Evolutionary conservation across 1,140 invertebrate species (phyloP).

Genomic region (Palaemon carinicauda): DNA sequence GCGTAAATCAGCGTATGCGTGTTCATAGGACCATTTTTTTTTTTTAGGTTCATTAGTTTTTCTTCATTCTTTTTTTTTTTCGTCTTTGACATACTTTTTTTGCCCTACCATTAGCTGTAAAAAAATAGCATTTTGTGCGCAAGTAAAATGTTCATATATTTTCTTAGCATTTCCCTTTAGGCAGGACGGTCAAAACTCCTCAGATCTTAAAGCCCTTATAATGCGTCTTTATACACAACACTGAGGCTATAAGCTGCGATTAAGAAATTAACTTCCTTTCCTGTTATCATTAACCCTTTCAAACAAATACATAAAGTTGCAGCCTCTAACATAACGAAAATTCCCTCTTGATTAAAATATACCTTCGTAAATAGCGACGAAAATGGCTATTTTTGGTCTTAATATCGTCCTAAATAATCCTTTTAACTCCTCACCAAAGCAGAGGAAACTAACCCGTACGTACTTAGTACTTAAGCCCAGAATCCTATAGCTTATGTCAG

Average conservation of each 20-base stretch:
- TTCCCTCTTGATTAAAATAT: constrained; percentile 20
- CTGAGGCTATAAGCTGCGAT: not conserved
- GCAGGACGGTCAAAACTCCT: too few relatives aligned
- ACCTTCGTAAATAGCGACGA: not conserved
- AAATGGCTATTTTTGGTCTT: not conserved
- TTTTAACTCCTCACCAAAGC: not conserved
- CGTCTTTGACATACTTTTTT: too few relatives aligned
- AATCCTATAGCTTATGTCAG: not conserved
- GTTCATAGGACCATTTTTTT: too few relatives aligned
- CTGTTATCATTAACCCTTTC: not conserved
- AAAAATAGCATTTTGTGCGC: too few relatives aligned
- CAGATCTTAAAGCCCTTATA: not conserved
- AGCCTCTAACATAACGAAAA: not conserved
- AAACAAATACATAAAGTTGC: constrained; percentile 4
- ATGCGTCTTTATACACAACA: not conserved
- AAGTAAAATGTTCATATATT: too few relatives aligned
- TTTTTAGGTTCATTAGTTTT: too few relatives aligned
- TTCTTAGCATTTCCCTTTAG: too few relatives aligned
- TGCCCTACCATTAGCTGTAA: too few relatives aligned
- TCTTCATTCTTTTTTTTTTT: too few relatives aligned
- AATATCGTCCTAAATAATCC: not conserved
- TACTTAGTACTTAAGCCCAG: not conserved
- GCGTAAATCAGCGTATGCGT: too few relatives aligned
- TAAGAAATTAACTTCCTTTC: not conserved
- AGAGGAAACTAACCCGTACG: not conserved